Evolutionary conservation across 2,797 vertebrate species (phyloP).

Genomic region (Myioborus melanocephalus): DNA sequence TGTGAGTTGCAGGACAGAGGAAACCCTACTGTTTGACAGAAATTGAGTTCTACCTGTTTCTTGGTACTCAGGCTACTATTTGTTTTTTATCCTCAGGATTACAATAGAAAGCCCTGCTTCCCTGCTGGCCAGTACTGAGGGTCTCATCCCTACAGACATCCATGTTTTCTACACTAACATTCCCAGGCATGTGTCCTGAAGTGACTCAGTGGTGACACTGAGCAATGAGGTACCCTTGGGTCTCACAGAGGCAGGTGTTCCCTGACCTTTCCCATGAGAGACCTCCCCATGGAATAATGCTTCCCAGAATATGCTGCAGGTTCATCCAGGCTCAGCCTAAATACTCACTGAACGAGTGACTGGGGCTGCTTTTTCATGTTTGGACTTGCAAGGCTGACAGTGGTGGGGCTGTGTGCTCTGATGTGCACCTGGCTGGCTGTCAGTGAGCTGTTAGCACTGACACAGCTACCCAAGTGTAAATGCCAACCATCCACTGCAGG

Average conservation of each 20-base stretch:
- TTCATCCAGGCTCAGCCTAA: rapidly evolving
- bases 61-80: not conserved
- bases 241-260: not conserved
- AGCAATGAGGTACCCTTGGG: rapidly evolving
- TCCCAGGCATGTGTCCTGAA: not conserved
- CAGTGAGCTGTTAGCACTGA: not conserved
- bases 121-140: not conserved
- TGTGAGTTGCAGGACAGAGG: not conserved
- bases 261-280: not conserved
- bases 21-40: not conserved
- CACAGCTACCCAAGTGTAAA: not conserved
- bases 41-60: not conserved
- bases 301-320: not conserved
- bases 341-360: not conserved
- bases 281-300: not conserved
- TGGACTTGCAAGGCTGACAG: not conserved
- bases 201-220: not conserved
- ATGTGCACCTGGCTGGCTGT: not conserved
- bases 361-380: not conserved
- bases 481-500: not conserved
- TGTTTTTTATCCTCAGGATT: not conserved
- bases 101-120: not conserved
- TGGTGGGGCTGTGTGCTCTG: not conserved
- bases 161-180: not conserved
- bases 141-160: not conserved